Evolutionary conservation across 2,797 vertebrate species (phyloP).

Genomic region (Cynodonichthys magdalenae): DNA sequence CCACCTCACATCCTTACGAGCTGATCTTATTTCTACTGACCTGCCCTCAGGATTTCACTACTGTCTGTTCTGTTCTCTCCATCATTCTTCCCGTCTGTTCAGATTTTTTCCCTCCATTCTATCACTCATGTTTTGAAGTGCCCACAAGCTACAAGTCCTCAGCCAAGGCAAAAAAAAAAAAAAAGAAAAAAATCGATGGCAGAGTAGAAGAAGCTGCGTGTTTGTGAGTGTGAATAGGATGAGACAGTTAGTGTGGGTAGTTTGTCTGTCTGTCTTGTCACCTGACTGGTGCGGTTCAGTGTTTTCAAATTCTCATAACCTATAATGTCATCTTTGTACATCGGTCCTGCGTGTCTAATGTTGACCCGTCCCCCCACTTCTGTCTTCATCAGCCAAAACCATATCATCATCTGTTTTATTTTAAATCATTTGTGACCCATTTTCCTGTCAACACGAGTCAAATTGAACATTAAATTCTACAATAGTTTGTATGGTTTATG

Average conservation of each 20-base stretch:
- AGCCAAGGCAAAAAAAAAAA: conserved; percentile 47
- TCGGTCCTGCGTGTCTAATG: conserved; percentile 6
- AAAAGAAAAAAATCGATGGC: conserved; percentile 64
- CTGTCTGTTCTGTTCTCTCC: conserved; percentile 24
- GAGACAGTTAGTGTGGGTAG: conserved; percentile 51
- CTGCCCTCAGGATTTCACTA: conserved; percentile 39
- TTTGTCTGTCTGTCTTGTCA: conserved; percentile 58
- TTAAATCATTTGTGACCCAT: conserved; percentile 12
- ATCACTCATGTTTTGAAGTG: conserved; percentile 43
- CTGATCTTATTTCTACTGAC: conserved; percentile 47
- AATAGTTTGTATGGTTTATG: background rate
- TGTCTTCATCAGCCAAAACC: conserved; percentile 1
- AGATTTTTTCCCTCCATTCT: conserved; percentile 20
- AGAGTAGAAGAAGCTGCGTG: conserved; percentile 36
- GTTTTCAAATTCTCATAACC: conserved; percentile 64
- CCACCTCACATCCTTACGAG: conserved; percentile 54
- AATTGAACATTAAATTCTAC: conserved; percentile 24
- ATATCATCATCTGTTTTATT: conserved; percentile 12
- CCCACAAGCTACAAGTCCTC: conserved; percentile 58
- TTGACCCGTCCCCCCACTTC: conserved; percentile 5
- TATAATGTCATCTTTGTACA: conserved; percentile 43
- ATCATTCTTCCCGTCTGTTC: conserved; percentile 7
- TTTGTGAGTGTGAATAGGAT: conserved; percentile 26
- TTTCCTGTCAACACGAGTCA: conserved; percentile 16
- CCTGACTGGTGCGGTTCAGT: conserved; percentile 35